These are phyloP conservation scores for Nemurella pictetii DNA, from an alignment of 2,888 invertebrate species.

Conservation along the genomic window DNA sequence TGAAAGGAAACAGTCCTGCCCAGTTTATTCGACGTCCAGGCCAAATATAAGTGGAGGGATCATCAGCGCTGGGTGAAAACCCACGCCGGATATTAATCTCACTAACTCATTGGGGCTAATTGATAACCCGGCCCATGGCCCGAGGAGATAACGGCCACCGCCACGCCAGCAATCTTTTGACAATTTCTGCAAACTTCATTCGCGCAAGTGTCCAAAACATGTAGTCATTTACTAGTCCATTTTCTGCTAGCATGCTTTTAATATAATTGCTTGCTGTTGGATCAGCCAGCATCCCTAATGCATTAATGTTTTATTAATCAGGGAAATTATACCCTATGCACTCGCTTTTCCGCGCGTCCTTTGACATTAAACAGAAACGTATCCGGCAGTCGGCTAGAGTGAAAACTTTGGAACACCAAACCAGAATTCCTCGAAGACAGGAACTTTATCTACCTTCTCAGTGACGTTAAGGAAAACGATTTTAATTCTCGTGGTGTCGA, in stretches of 20 bases:
- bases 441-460: neutral
- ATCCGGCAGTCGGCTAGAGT: neutral
- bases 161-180: neutral
- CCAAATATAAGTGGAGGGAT: neutral
- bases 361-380: neutral
- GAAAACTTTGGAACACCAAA: neutral
- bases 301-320: neutral
- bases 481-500: neutral
- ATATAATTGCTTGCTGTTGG: neutral
- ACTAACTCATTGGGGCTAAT: neutral
- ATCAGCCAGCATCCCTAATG: neutral
- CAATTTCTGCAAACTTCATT: neutral
- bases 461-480: neutral
- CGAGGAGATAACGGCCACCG: neutral
- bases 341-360: neutral
- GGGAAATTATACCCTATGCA: neutral
- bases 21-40: neutral
- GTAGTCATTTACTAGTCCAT: neutral
- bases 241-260: neutral
- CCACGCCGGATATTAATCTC: neutral
- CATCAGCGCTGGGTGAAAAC: neutral
- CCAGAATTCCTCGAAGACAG: neutral
- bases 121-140: neutral
- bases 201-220: neutral
- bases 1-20: neutral